phyloP scores from a whole-genome alignment of 2,113 vertebrate genomes.

The Bos indicus region DNA sequence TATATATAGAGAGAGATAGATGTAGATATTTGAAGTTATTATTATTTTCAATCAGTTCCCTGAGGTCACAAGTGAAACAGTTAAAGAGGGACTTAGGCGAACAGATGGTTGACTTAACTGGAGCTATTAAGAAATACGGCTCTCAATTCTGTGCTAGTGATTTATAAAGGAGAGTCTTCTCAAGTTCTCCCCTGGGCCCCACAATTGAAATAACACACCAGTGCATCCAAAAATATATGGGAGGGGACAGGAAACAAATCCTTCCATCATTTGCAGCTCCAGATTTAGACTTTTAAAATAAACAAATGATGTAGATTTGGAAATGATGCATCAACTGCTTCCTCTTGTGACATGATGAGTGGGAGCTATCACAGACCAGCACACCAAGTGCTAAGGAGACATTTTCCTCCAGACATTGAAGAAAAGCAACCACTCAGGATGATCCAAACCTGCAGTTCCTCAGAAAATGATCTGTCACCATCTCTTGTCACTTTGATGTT shows the following conservation, averaged over 20 bases:
- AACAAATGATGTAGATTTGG: constrained; percentile 60
- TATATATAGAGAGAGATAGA: fast-evolving
- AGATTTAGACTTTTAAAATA: constrained; percentile 29
- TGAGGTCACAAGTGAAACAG: background rate
- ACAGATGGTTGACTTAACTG: background rate
- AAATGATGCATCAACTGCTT: background rate
- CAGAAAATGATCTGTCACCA: background rate
- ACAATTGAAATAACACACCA: background rate
- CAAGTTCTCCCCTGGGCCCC: background rate
- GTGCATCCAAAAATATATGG: background rate
- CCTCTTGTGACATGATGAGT: background rate
- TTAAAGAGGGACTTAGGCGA: background rate
- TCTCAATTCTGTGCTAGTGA: background rate
- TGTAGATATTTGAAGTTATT: background rate
- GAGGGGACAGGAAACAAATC: constrained; percentile 30
- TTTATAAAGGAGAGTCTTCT: background rate
- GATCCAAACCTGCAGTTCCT: background rate
- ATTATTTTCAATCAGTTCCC: background rate
- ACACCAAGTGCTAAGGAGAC: background rate
- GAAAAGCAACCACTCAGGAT: background rate
- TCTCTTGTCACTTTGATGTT: background rate
- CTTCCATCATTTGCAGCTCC: constrained; percentile 52
- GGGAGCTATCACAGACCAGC: background rate
- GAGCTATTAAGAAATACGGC: background rate
- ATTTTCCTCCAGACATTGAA: background rate